Evolutionary conservation across 2,888 invertebrate genomes (phyloP).

Genomic region (Strigamia transsilvanica): DNA sequence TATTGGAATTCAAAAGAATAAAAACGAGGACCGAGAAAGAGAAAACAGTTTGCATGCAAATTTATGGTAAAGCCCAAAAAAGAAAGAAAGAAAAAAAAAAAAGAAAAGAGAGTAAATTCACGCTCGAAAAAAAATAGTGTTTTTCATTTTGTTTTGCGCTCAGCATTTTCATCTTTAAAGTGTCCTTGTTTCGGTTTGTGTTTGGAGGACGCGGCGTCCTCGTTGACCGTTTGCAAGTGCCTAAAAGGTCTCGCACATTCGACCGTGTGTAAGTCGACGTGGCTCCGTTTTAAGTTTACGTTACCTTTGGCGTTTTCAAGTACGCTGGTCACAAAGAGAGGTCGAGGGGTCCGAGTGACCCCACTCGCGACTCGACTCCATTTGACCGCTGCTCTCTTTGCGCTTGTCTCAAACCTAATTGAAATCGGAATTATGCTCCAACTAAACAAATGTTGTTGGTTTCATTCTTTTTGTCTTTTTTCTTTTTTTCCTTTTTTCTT

Average conservation of each 20-base stretch:
- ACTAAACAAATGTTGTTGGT: neutral
- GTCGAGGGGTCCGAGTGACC: constrained; percentile 16
- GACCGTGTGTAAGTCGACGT: neutral
- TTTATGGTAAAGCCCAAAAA: neutral
- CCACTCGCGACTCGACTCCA: constrained; percentile 38
- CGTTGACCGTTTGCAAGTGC: constrained; percentile 1
- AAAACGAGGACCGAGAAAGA: neutral
- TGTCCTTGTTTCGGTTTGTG: neutral
- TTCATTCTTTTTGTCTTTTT: no score
- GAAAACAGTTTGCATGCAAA: constrained; percentile 18
- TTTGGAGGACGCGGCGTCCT: constrained; percentile 11
- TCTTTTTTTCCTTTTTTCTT: no score
- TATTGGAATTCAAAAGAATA: constrained; percentile 18
- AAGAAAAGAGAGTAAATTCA: no score
- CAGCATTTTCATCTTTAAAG: constrained; percentile 16
- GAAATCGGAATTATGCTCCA: constrained; percentile 17
- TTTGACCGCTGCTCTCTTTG: constrained; percentile 25
- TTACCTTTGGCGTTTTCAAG: constrained; percentile 41
- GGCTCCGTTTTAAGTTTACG: neutral
- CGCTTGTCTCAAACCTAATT: neutral
- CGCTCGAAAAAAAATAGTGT: neutral
- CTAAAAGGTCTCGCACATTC: constrained; percentile 31
- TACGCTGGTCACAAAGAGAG: neutral
- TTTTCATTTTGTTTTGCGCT: neutral
- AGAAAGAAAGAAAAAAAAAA: neutral